Base-by-base conservation (phyloP, 1,140 invertebrate species). In the Hesperophylax magnus region DNA sequence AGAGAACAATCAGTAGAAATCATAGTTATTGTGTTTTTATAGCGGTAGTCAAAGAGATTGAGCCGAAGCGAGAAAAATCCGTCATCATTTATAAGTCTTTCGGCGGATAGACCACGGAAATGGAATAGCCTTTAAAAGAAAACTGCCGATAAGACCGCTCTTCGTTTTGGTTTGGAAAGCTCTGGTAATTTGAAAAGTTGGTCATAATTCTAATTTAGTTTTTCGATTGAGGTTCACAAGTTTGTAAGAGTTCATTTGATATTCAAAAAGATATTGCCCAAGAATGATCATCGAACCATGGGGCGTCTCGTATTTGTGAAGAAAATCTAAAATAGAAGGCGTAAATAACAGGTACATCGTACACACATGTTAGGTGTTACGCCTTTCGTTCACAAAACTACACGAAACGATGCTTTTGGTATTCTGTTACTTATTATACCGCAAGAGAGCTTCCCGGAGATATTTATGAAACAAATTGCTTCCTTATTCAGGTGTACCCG, bases 361-460 rank as follows among this genome's bases (percentile, higher is more conserved):
- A 47, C 39, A 47, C 39, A 47, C 39, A 14, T 47, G 39, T 47
- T 58, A 18, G 4, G 20, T 18, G 11, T 8, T 39, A 63, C 9
- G n/a, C 56, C 6, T 65, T 65, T 65, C 24, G 31, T 65, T 31
- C 24, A 65, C 24, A 65, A 65, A 65, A 65, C 61, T 31, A 65
- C 24, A 65, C 20, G 24, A 65, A 65, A 24, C 61, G 14, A 20
- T 58, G 20, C 20, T 58, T 14, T 58, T 22, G 56, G n/a, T 22
- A 58, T 11, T 18, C 6, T 58, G n/a, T 58, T 58, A 58, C 56
- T 18, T 58, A 58, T 18, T 58, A 58, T 58, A 58, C n/a, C n/a
- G 20, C 56, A 58, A 58, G 56, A 58, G 6, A 58, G 20, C n/a
- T 18, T 58, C 20, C 56, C 56, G 56, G 56, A 58, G 56, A 58